These are phyloP conservation scores for Sebastes matsubarae DNA, from an alignment of 2,797 vertebrate species.

Conservation along the genomic window DNA sequence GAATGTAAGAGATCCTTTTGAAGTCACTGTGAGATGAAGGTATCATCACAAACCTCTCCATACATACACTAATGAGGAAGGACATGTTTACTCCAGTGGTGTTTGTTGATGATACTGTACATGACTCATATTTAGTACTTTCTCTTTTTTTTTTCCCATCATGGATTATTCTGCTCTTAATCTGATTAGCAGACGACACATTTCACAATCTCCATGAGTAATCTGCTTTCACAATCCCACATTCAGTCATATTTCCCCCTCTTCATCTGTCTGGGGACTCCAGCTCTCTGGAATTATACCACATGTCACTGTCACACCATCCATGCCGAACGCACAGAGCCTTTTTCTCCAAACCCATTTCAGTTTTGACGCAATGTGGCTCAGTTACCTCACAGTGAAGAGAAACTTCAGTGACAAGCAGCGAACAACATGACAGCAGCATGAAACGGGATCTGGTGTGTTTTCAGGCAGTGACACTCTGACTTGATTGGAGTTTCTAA, in stretches of 20 bases:
- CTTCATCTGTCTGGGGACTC: slow-evolving; percentile 47
- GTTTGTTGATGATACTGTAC: slow-evolving; percentile 30
- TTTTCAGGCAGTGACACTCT: slow-evolving; percentile 48
- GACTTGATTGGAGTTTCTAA: slow-evolving; percentile 67
- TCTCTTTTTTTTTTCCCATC: slow-evolving; percentile 3
- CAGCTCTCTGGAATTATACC: slow-evolving; percentile 49
- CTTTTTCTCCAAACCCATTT: slow-evolving; percentile 22
- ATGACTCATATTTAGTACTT: slow-evolving; percentile 23
- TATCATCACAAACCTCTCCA: slow-evolving; percentile 4
- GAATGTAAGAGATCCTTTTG: background rate
- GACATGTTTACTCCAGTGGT: slow-evolving; percentile 24
- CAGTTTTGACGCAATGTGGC: slow-evolving; percentile 30
- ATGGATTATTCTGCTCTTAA: slow-evolving; percentile 62
- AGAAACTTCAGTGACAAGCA: slow-evolving; percentile 44
- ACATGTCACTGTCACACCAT: slow-evolving; percentile 51
- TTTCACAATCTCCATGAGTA: slow-evolving; percentile 66
- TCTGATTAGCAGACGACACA: slow-evolving; percentile 72
- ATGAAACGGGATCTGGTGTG: slow-evolving; percentile 61
- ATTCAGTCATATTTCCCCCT: slow-evolving; percentile 35
- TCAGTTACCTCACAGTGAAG: slow-evolving; percentile 31
- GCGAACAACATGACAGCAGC: slow-evolving; percentile 53
- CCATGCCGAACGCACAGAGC: slow-evolving; percentile 5
- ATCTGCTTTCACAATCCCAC: slow-evolving; percentile 53
- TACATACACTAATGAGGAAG: background rate
- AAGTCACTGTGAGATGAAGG: background rate